These are phyloP conservation scores for Macrosteles quadrilineatus DNA, from an alignment of 1,140 invertebrate genomes.

Conservation along the genomic window DNA sequence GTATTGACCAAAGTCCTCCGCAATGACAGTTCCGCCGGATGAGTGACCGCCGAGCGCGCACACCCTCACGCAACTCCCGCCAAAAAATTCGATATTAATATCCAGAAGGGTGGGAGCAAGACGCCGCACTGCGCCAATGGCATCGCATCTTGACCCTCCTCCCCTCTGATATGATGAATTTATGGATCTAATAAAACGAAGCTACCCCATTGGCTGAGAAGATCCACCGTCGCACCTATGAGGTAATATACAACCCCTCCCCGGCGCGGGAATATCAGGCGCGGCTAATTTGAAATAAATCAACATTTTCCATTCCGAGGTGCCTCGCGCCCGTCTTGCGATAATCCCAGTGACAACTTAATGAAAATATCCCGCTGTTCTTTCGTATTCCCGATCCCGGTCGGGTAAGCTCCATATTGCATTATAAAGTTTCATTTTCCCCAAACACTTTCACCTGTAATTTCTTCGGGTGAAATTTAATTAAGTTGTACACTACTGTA, in stretches of 20 bases:
- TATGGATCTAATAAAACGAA: constrained; percentile 45
- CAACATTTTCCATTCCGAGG: constrained; percentile 11
- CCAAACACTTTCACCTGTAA: no score
- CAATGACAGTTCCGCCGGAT: constrained; percentile 13
- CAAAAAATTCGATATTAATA: constrained; percentile 45
- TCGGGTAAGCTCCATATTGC: no score
- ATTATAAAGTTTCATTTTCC: no score
- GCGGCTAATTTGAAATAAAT: constrained; percentile 18
- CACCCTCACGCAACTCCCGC: constrained; percentile 2
- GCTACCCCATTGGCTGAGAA: constrained; percentile 30
- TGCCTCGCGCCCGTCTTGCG: background rate
- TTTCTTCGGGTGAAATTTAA: no score
- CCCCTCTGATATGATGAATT: constrained; percentile 42
- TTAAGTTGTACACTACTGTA: no score
- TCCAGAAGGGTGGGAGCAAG: constrained; percentile 34
- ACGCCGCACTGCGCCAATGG: constrained; percentile 34
- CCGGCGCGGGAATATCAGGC: background rate
- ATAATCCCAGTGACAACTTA: background rate
- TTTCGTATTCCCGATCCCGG: background rate
- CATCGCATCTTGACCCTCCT: constrained; percentile 10
- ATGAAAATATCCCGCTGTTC: constrained; percentile 9
- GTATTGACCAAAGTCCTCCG: background rate
- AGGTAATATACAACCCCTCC: constrained; percentile 14
- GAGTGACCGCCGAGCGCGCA: constrained; percentile 30
- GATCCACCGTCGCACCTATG: background rate